A percentile compares a stretch with the other conserved stretches of the same genome.
Evolutionary conservation across 2,888 invertebrate species (phyloP).

Genomic region (Synanthedon formicaeformis): DNA sequence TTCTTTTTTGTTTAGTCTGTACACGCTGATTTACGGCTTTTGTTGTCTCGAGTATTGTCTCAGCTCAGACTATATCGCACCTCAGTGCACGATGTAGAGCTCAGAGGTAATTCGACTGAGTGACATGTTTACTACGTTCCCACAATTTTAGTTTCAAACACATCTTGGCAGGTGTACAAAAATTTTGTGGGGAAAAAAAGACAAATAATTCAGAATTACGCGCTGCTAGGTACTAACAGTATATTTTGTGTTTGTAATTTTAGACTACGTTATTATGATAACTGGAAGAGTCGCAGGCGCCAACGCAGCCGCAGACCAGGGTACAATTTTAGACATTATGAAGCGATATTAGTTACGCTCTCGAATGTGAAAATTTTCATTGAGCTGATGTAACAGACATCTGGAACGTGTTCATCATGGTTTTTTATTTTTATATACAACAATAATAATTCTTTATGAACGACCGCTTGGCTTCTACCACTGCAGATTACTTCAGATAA

Average conservation of each 20-base stretch:
- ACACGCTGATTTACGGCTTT: no score
- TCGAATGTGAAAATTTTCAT: background rate
- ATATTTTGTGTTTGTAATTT: slow-evolving; percentile 25
- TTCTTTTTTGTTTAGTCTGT: background rate
- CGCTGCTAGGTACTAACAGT: background rate
- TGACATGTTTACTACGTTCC: slow-evolving; percentile 9
- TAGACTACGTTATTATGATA: slow-evolving; percentile 35
- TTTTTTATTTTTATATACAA: background rate
- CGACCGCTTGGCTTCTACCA: background rate
- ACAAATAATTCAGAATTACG: slow-evolving; percentile 9
- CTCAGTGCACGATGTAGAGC: no score
- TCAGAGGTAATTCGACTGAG: background rate
- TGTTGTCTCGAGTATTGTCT: no score
- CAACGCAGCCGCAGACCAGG: slow-evolving; percentile 18
- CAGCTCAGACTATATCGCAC: no score
- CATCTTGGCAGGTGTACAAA: slow-evolving; percentile 41
- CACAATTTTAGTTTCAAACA: slow-evolving; percentile 8
- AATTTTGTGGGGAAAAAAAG: slow-evolving; percentile 20
- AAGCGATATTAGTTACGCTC: background rate
- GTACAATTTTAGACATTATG: slow-evolving; percentile 26
- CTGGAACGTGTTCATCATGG: background rate
- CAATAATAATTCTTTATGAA: background rate
- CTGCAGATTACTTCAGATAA: background rate
- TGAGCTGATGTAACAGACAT: background rate
- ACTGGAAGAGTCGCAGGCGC: slow-evolving; percentile 25